Evolutionary conservation across 2,888 invertebrate species (phyloP).

Genomic region (Dasypogon diadema): DNA sequence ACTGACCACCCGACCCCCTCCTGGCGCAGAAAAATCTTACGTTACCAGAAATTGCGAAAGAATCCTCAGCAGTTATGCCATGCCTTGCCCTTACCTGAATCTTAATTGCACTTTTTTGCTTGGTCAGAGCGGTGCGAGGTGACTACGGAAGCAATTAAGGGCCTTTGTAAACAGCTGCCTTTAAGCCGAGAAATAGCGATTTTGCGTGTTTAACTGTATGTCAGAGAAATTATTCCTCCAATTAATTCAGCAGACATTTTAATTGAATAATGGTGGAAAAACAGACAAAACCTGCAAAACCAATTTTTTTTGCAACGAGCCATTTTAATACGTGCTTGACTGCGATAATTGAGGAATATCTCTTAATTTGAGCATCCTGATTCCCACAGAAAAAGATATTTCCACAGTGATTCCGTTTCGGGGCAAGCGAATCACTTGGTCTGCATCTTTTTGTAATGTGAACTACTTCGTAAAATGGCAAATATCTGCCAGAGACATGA

Average conservation of each 20-base stretch:
- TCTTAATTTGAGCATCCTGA: no score
- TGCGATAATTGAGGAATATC: no score
- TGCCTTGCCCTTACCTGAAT: not conserved
- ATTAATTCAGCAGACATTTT: constrained; percentile 27
- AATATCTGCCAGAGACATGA: not conserved
- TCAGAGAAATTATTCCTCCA: constrained; percentile 27
- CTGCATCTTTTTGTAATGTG: no score
- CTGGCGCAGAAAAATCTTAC: constrained; percentile 21
- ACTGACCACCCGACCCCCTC: constrained; percentile 3
- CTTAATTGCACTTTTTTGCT: constrained; percentile 29
- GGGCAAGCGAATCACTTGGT: no score
- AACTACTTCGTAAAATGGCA: no score
- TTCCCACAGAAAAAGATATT: no score
- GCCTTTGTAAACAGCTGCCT: constrained; percentile 41
- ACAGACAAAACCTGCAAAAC: no score
- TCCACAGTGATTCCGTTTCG: no score
- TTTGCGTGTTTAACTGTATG: not conserved
- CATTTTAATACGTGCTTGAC: no score
- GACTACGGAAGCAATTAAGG: constrained; percentile 38
- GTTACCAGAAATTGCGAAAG: constrained; percentile 30
- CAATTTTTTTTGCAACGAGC: no score
- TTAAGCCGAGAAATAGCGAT: constrained; percentile 11
- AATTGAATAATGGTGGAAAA: constrained; percentile 1
- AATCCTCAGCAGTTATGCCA: constrained; percentile 17
- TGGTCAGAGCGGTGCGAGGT: constrained; percentile 1